phyloP scores from a whole-genome alignment of 2,113 vertebrate genomes.

The Xiphorhynchus elegans region DNA sequence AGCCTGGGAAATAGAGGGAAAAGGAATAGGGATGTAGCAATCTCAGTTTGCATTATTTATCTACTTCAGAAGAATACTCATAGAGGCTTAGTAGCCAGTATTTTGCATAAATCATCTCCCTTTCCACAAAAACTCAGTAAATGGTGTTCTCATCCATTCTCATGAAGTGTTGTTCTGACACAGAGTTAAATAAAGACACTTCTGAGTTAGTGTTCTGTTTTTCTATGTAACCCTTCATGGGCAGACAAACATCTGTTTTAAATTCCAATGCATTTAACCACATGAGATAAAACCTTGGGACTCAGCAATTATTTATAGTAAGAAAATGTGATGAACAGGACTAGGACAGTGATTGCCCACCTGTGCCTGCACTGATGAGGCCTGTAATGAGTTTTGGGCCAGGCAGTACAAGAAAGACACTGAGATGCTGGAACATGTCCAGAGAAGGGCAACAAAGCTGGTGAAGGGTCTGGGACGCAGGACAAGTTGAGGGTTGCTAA shows the following conservation, averaged over 20 bases:
- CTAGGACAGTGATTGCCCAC: not conserved
- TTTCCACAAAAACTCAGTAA: not conserved
- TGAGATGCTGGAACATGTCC: not conserved
- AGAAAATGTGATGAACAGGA: not conserved
- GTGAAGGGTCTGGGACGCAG: not conserved
- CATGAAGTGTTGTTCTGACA: not conserved
- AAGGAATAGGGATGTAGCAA: not conserved
- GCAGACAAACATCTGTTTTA: not conserved
- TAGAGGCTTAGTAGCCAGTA: not conserved
- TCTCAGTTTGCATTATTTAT: not conserved
- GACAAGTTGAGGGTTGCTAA: too few species aligned
- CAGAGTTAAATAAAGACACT: not conserved
- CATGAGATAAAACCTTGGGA: not conserved
- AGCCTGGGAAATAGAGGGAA: not conserved
- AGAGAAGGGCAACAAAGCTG: not conserved
- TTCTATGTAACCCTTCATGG: not conserved
- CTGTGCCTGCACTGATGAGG: accelerated
- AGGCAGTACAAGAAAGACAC: not conserved
- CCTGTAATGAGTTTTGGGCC: not conserved
- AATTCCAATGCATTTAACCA: not conserved
- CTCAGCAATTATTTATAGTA: not conserved
- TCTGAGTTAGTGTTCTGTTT: not conserved
- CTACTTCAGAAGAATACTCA: not conserved
- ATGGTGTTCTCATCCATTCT: not conserved
- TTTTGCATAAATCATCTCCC: not conserved